These are phyloP conservation scores for Heliconius cydno DNA, from an alignment of 2,888 invertebrate species.

Conservation along the genomic window DNA sequence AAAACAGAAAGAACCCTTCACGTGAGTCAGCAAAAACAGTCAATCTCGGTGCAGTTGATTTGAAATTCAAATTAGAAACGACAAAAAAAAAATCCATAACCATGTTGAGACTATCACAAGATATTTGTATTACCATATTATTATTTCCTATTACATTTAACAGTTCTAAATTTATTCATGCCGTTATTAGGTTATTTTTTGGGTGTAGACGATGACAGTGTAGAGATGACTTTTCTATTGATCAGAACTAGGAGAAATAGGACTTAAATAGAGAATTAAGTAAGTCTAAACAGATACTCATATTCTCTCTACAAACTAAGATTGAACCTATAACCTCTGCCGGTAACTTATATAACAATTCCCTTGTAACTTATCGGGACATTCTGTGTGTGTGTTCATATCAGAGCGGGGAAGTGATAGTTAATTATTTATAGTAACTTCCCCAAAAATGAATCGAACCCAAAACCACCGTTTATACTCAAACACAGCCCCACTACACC, in stretches of 20 bases:
- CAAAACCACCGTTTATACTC: not conserved
- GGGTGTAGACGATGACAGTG: slow-evolving; percentile 19
- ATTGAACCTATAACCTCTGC: too few relatives aligned
- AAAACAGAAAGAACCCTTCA: slow-evolving; percentile 39
- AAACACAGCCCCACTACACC: not conserved
- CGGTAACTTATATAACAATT: too few relatives aligned
- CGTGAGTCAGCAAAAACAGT: slow-evolving; percentile 60
- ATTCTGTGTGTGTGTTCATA: too few relatives aligned
- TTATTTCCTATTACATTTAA: slow-evolving; percentile 37
- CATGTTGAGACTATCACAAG: slow-evolving; percentile 46
- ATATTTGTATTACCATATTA: slow-evolving; percentile 49
- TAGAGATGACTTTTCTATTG: not conserved
- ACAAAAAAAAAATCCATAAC: slow-evolving; percentile 47
- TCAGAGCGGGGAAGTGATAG: too few relatives aligned
- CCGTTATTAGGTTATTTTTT: slow-evolving; percentile 19
- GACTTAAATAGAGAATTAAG: too few relatives aligned
- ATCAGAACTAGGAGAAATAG: too few relatives aligned
- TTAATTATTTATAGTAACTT: too few relatives aligned
- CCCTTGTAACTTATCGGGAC: too few relatives aligned
- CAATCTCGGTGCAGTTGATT: slow-evolving; percentile 57
- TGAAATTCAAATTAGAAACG: slow-evolving; percentile 64
- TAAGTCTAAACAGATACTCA: too few relatives aligned
- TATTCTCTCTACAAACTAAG: too few relatives aligned
- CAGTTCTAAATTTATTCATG: slow-evolving; percentile 24
- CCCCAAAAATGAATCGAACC: too few relatives aligned